Conservation (phyloP, 2,113 vertebrate species). For the Sminthopsis crassicaudata region DNA sequence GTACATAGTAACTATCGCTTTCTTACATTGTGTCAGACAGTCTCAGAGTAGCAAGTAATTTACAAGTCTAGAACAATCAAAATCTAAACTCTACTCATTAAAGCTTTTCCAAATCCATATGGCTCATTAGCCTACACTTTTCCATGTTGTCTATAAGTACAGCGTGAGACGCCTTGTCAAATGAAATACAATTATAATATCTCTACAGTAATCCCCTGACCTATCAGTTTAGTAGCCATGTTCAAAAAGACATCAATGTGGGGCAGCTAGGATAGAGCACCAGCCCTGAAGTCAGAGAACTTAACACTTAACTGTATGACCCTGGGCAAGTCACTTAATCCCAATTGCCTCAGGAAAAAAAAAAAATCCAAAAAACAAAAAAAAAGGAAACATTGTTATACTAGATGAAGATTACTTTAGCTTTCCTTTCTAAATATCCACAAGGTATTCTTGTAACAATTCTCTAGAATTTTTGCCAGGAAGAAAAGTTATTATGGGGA, state of each 20-base stretch:
- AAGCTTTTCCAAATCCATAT: background rate
- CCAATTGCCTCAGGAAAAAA: no score
- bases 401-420: background rate
- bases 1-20: background rate
- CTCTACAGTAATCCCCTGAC: background rate
- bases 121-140: background rate
- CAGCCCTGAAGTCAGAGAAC: no score
- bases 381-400: background rate
- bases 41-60: background rate
- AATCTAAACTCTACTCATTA: background rate
- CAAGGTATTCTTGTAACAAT: background rate
- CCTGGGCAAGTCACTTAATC: no score
- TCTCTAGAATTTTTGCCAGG: background rate
- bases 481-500: background rate
- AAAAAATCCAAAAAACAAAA: no score
- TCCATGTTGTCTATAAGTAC: background rate
- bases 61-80: background rate
- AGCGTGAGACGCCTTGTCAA: background rate
- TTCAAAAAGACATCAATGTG: background rate
- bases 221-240: background rate
- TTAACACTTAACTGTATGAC: no score
- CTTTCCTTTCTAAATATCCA: background rate
- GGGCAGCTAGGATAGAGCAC: no score
- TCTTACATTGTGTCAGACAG: background rate
- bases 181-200: background rate